Evolutionary conservation across 2,113 vertebrate species (phyloP).

Genomic region (Mobula birostris): DNA sequence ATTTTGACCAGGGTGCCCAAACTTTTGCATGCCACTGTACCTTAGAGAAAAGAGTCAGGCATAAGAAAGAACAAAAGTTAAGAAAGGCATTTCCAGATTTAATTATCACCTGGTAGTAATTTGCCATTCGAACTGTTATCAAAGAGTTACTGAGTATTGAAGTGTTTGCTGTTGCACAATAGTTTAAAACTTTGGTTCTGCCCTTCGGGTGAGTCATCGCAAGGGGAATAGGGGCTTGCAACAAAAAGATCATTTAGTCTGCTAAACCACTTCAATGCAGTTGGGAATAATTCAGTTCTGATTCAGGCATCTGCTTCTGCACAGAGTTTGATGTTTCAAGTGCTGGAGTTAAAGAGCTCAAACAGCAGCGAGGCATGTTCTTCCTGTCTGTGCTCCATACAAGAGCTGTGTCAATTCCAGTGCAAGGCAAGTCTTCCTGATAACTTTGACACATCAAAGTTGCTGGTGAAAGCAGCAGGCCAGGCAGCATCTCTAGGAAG

Average conservation of each 20-base stretch:
- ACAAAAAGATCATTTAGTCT: not conserved
- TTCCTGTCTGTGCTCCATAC: not conserved
- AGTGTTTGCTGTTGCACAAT: not conserved
- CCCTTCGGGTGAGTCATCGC: not conserved
- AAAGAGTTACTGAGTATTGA: not conserved
- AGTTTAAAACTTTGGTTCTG: not conserved
- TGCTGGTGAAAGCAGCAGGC: too few relatives aligned
- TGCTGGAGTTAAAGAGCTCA: conserved; percentile 10
- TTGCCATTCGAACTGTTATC: not conserved
- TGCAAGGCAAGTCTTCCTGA: not conserved
- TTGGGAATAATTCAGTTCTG: conserved; percentile 6
- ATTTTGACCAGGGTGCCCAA: too few relatives aligned
- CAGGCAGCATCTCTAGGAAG: too few relatives aligned
- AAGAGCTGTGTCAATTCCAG: not conserved
- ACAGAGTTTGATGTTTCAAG: not conserved
- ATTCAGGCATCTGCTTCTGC: conserved; percentile 16
- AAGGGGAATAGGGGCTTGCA: not conserved
- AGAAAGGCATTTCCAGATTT: not conserved
- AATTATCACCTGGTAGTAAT: not conserved
- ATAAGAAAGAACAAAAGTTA: not conserved
- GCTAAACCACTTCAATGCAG: conserved; percentile 11
- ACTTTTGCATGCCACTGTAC: too few relatives aligned
- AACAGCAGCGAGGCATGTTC: not conserved
- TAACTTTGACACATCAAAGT: too few relatives aligned
- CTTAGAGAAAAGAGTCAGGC: not conserved